Evolutionary conservation across 2,113 vertebrate species (phyloP).

Genomic region (Muntiacus muntjak): DNA sequence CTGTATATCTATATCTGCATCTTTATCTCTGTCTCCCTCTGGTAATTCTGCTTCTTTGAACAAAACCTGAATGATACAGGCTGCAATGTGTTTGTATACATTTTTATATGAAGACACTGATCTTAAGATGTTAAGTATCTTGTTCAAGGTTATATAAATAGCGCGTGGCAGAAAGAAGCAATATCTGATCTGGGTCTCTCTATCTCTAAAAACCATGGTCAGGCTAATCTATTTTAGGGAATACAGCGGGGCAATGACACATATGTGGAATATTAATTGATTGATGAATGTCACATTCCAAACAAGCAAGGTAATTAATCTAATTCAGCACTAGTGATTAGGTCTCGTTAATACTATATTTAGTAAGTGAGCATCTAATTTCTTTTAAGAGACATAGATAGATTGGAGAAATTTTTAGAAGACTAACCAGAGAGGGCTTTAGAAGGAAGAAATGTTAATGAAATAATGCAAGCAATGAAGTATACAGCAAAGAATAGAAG

Average conservation of each 20-base stretch:
- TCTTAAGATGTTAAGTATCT: slow-evolving; percentile 1
- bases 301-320: slow-evolving; percentile 77
- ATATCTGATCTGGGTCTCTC: slow-evolving; percentile 1
- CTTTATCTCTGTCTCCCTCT: not conserved
- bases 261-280: slow-evolving; percentile 67
- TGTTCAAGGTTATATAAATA: slow-evolving; percentile 43
- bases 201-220: not conserved
- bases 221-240: slow-evolving; percentile 38
- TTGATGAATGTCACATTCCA: slow-evolving; percentile 72
- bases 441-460: slow-evolving; percentile 38
- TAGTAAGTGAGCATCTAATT: slow-evolving; percentile 69
- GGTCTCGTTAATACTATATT: slow-evolving; percentile 73
- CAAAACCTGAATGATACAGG: not conserved
- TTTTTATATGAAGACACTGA: not conserved
- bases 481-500: not conserved
- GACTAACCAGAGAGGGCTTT: slow-evolving; percentile 40
- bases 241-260: slow-evolving; percentile 43
- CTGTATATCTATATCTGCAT: not conserved
- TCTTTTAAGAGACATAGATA: slow-evolving; percentile 70
- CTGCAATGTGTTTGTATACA: not conserved
- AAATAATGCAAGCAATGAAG: slow-evolving; percentile 29
- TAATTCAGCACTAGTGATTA: slow-evolving; percentile 68
- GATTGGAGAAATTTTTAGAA: slow-evolving; percentile 63
- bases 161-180: not conserved
- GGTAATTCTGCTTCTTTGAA: slow-evolving; percentile 1